phyloP scores from a whole-genome alignment of 2,888 invertebrate species.

The Dolichomitus sp. region DNA sequence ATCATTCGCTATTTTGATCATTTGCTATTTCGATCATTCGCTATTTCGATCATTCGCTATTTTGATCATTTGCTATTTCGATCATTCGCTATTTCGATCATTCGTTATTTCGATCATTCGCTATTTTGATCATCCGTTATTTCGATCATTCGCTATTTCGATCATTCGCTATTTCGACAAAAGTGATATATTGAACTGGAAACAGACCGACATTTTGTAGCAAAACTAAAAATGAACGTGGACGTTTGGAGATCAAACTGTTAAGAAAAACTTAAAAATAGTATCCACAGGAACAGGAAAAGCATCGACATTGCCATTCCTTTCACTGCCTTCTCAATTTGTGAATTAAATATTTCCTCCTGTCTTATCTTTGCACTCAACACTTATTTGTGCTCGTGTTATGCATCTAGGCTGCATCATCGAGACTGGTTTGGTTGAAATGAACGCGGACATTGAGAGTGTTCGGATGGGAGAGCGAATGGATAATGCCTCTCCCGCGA shows the following conservation, averaged over 20 bases:
- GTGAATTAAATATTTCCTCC: conserved; percentile 20
- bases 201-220: not conserved
- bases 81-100: too few relatives aligned
- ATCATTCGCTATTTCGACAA: too few relatives aligned
- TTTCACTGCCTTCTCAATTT: conserved; percentile 23
- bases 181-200: too few relatives aligned
- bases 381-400: conserved; percentile 32
- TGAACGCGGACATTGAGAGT: conserved; percentile 46
- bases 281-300: not conserved
- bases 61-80: too few relatives aligned
- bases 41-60: too few relatives aligned
- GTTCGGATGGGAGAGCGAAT: conserved; percentile 48
- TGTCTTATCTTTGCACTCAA: conserved; percentile 24
- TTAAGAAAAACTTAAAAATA: too few relatives aligned
- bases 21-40: too few relatives aligned
- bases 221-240: too few relatives aligned
- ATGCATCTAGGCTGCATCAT: conserved; percentile 26
- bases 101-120: too few relatives aligned
- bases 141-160: too few relatives aligned
- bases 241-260: not conserved
- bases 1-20: too few relatives aligned
- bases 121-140: too few relatives aligned
- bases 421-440: conserved; percentile 15
- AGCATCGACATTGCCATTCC: conserved; percentile 16
- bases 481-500: conserved; percentile 34